phyloP scores from a whole-genome alignment of 2,888 invertebrate genomes.

The Ochropleura plecta region DNA sequence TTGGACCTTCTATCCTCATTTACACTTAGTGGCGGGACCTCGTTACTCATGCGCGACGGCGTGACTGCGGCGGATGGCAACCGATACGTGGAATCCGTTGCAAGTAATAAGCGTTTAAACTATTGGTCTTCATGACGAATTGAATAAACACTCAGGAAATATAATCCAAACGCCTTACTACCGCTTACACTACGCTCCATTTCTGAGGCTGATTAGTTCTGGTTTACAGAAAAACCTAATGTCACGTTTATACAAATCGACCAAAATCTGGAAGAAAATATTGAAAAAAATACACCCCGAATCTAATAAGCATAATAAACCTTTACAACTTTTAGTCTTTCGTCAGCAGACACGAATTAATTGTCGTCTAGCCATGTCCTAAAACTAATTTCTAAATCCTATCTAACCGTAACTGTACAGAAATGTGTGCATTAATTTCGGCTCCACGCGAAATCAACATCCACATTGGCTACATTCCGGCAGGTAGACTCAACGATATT shows the following conservation, averaged over 20 bases:
- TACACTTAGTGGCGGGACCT: constrained; percentile 61
- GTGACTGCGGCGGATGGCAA: constrained; percentile 80
- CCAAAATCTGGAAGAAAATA: not conserved
- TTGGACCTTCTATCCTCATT: constrained; percentile 53
- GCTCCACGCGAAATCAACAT: constrained; percentile 26
- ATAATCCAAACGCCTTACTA: constrained; percentile 15
- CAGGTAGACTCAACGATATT: constrained; percentile 21
- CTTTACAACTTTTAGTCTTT: not conserved
- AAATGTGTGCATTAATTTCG: constrained; percentile 32
- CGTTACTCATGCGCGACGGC: constrained; percentile 83
- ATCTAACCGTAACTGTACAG: constrained; percentile 12
- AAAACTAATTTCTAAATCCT: constrained; percentile 24
- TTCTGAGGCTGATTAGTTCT: constrained; percentile 1
- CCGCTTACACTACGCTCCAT: too few relatives aligned
- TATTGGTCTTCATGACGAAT: constrained; percentile 35
- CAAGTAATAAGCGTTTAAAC: constrained; percentile 67
- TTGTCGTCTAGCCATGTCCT: constrained; percentile 1
- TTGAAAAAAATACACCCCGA: not conserved
- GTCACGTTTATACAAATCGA: not conserved
- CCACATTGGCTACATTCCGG: constrained; percentile 16
- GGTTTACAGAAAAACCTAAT: not conserved
- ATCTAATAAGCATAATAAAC: not conserved
- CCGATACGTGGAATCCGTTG: constrained; percentile 73
- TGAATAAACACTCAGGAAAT: constrained; percentile 26
- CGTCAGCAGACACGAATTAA: not conserved